Evolutionary conservation across 37 sponge, comb jelly and placozoan genomes (phyloP), one percentile per base, ranked within the genome.

Genomic region (Cladorhizidae sp.): DNA sequence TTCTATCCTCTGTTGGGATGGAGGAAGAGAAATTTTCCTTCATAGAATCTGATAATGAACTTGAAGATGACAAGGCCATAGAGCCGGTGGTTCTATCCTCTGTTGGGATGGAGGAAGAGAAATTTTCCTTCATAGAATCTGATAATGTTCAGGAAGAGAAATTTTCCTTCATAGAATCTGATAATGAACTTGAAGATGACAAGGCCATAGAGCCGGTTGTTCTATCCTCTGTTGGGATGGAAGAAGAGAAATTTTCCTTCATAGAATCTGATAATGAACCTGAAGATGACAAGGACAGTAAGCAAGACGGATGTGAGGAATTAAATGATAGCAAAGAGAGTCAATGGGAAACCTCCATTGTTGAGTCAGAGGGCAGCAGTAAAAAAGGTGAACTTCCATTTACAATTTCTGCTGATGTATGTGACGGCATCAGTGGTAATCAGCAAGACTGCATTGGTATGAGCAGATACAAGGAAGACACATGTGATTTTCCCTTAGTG

Each of bases 241-340:
- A 79, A n/a, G 42, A 74, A 54, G 80, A 79, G 35, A 3, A 55
- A 0, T 51, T 79, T n/a, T 18, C 45, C 6, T n/a, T 55, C 21
- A 29, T 64, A 22, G 80, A 79, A 17, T 79, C 80, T 21, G 69
- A 79, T 54, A 67, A 67, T 79, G 80, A 79, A 49, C 9, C 68
- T 14, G 56, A 79, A 31, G 40, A 26, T 32, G 36, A 5, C 5
- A 31, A 35, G 18, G 35, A 65, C 3, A 36, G 11, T 31, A 36
- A 7, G 7, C 11, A 14, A 12, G 18, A 31, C 12, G 31, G 49
- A 45, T 45, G 67, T 31, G 67, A 25, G 32, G 67, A 65, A 65
- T 3, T 2, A 33, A 59, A 59, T 6, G 9, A 45, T 9, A 45
- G 49, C 9, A 45, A 9, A 45, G 49, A 9, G 49, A 45, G 9